A percentile compares a stretch with the other conserved stretches of the same genome.
Conservation (phyloP, 2,113 vertebrate species). For the Dicerorhinus sumatrensis region DNA sequence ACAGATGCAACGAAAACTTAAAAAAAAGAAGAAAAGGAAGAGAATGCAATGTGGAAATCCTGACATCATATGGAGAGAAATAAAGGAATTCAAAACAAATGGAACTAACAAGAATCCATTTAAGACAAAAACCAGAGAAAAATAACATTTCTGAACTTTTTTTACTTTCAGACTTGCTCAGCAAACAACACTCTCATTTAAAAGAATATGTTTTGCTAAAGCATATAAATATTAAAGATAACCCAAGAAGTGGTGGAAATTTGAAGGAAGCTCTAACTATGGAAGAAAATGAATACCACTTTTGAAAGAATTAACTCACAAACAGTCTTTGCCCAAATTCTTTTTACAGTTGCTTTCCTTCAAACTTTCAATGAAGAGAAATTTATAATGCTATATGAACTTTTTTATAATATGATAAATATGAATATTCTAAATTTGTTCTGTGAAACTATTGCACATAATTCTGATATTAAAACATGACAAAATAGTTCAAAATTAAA, state of each 20-base stretch:
- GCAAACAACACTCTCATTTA: neutral
- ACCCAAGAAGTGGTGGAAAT: neutral
- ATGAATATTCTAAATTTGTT: neutral
- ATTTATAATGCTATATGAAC: neutral
- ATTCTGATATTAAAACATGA: neutral
- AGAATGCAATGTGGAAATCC: constrained; percentile 47
- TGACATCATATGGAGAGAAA: neutral
- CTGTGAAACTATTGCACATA: neutral
- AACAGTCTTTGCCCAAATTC: neutral
- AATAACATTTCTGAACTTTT: constrained; percentile 20
- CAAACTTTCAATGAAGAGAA: neutral
- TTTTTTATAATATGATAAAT: neutral
- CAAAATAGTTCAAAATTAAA: neutral
- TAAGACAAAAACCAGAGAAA: constrained; percentile 24
- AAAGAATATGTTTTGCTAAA: neutral
- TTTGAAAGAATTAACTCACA: constrained; percentile 30
- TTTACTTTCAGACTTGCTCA: neutral
- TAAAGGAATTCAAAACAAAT: constrained; percentile 67
- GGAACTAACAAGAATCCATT: neutral
- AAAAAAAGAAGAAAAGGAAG: neutral
- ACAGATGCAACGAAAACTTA: constrained; percentile 51
- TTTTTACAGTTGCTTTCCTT: neutral
- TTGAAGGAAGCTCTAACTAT: neutral
- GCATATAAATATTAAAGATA: neutral
- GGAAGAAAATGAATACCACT: neutral